Percentiles rank a stretch among this genome's conserved stretches.
Evolutionary conservation across 2,797 vertebrate genomes (phyloP).

Genomic region (Crax fasciolata): DNA sequence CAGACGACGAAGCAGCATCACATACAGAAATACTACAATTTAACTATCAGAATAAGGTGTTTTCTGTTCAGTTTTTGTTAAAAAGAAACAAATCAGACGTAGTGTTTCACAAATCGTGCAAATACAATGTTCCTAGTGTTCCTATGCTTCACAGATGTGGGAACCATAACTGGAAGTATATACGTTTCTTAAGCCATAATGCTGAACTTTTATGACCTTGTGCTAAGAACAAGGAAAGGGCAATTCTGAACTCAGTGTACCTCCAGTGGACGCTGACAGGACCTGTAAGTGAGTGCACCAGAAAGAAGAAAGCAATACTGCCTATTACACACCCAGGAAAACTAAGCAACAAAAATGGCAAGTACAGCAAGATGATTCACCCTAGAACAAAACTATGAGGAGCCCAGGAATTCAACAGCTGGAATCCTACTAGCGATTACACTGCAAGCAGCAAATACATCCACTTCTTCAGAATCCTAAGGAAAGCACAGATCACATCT

Average conservation of each 20-base stretch:
- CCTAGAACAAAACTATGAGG: not conserved
- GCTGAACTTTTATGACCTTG: not conserved
- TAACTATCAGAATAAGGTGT: not conserved
- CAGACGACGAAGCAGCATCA: not conserved
- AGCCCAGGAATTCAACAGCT: not conserved
- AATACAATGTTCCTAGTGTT: not conserved
- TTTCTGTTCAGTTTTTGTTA: not conserved
- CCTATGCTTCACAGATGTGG: not conserved
- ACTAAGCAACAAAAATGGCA: not conserved
- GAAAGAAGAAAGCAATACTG: not conserved
- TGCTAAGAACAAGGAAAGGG: not conserved
- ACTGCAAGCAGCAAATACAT: not conserved
- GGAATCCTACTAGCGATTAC: not conserved
- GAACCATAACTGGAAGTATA: not conserved
- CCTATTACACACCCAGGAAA: not conserved
- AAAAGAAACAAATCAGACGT: not conserved
- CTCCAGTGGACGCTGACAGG: not conserved
- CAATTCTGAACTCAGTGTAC: accelerated
- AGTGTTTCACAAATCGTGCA: not conserved
- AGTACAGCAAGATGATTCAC: not conserved
- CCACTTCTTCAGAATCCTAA: not conserved
- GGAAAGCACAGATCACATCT: not conserved
- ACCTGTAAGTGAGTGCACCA: not conserved
- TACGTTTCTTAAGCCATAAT: accelerated
- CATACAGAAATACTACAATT: not conserved